A percentile compares a stretch with the other conserved stretches of the same genome.
phyloP scores from a whole-genome alignment of 2,888 invertebrate species.

The Campaea margaritaria region DNA sequence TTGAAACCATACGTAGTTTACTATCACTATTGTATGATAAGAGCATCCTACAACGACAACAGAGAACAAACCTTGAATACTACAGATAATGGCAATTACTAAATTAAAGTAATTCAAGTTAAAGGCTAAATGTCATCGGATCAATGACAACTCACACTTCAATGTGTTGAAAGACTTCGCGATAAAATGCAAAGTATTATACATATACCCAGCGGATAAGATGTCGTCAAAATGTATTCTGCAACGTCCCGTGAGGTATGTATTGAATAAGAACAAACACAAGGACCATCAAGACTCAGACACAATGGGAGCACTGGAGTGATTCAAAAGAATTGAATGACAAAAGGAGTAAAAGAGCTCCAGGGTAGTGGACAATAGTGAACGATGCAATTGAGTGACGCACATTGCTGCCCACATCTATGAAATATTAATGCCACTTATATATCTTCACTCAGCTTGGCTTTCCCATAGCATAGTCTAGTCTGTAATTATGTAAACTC shows the following conservation, averaged over 20 bases:
- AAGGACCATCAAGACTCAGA: conserved; percentile 44
- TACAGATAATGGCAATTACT: background rate
- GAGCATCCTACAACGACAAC: too few relatives aligned
- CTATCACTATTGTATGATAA: too few relatives aligned
- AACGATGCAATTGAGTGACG: conserved; percentile 31
- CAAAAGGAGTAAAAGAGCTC: conserved; percentile 61
- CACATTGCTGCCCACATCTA: conserved; percentile 2
- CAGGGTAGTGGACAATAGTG: conserved; percentile 46
- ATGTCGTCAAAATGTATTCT: conserved; percentile 33
- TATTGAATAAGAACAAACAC: conserved; percentile 48
- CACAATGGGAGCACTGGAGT: conserved; percentile 52
- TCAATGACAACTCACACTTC: conserved; percentile 14
- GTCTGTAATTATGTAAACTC: conserved; percentile 18
- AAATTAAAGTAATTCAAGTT: conserved; percentile 4
- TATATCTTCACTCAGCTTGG: background rate
- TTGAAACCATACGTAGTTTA: too few relatives aligned
- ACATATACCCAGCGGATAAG: conserved; percentile 18
- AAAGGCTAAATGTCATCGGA: background rate
- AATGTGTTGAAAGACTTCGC: conserved; percentile 20
- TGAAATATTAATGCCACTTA: conserved; percentile 1
- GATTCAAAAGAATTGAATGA: conserved; percentile 61
- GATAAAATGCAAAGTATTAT: conserved; percentile 33
- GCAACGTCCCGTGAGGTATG: conserved; percentile 31
- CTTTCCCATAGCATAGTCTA: conserved; percentile 4
- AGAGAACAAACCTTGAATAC: background rate